These are phyloP conservation scores for Trachemys scripta DNA, from an alignment of 2,113 vertebrate genomes.

Conservation along the genomic window DNA sequence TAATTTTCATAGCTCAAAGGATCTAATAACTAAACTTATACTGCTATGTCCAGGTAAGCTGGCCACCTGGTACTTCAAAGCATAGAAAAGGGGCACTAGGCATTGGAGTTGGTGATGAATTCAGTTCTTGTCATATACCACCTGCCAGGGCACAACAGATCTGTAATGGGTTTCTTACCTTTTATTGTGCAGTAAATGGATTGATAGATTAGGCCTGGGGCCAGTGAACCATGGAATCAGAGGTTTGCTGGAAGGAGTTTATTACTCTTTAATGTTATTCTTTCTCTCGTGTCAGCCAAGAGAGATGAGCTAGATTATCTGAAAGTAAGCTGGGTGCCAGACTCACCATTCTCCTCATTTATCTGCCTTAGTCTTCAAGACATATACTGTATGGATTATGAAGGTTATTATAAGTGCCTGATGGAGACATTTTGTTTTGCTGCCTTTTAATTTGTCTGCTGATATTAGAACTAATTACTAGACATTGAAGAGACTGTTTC, in stretches of 20 bases:
- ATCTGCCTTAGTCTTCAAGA: constrained; percentile 76
- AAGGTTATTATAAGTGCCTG: constrained; percentile 69
- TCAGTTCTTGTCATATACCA: constrained; percentile 77
- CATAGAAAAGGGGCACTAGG: constrained; percentile 40
- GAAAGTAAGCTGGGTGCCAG: constrained; percentile 81
- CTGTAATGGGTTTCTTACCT: constrained; percentile 83
- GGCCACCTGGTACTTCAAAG: constrained; percentile 72
- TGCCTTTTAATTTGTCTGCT: constrained; percentile 74
- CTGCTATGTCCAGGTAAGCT: constrained; percentile 49
- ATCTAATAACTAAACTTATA: constrained; percentile 36
- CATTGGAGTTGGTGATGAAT: constrained; percentile 66
- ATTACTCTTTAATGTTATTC: constrained; percentile 86
- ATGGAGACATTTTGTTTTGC: constrained; percentile 71
- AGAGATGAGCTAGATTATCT: constrained; percentile 85
- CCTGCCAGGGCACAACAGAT: constrained; percentile 78
- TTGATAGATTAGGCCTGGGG: constrained; percentile 83
- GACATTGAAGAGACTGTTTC: constrained; percentile 51
- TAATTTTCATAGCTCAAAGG: constrained; percentile 63
- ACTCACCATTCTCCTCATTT: constrained; percentile 79
- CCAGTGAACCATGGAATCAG: constrained; percentile 79
- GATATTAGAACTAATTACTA: constrained; percentile 73
- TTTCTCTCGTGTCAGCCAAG: constrained; percentile 79
- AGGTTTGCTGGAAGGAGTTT: constrained; percentile 82
- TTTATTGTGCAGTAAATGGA: constrained; percentile 83
- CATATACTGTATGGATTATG: constrained; percentile 60